phyloP scores from a whole-genome alignment of 2,888 invertebrate genomes.

The Pseudeuparius sepicola region DNA sequence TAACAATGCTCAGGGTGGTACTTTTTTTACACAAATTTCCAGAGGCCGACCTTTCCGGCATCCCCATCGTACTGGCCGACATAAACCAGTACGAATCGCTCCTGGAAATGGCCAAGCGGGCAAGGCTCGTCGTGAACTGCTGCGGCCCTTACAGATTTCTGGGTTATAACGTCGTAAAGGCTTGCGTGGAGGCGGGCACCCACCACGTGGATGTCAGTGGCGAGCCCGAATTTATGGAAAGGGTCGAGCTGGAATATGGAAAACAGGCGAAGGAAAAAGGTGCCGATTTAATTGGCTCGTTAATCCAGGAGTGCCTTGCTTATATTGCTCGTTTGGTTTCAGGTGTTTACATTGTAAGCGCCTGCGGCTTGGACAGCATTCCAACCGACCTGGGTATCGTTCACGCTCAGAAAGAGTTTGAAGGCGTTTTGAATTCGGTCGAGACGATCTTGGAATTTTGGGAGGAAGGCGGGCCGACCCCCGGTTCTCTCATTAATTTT shows the following conservation, averaged over 20 bases:
- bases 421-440: constrained; percentile 69
- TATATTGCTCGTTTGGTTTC: too few species aligned
- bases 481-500: constrained; percentile 58
- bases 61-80: constrained; percentile 52
- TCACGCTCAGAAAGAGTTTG: constrained; percentile 68
- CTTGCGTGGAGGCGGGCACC: constrained; percentile 65
- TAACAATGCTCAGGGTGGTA: too few species aligned
- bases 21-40: too few species aligned
- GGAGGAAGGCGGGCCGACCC: constrained; percentile 28
- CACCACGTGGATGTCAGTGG: constrained; percentile 91
- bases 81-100: constrained; percentile 63
- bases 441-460: constrained; percentile 53
- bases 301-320: too few species aligned
- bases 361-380: constrained; percentile 90
- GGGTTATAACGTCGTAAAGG: constrained; percentile 84
- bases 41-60: constrained; percentile 24
- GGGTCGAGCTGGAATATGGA: constrained; percentile 63
- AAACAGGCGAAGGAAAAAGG: constrained; percentile 61
- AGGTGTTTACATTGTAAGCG: constrained; percentile 75
- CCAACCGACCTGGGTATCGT: constrained; percentile 80
- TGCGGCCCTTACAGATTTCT: constrained; percentile 84
- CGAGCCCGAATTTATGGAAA: constrained; percentile 59
- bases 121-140: constrained; percentile 79
- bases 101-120: constrained; percentile 66
- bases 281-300: too few species aligned